Evolutionary conservation across 2,113 vertebrate species (phyloP), one percentile per base, ranked within the genome.

Genomic region (Salvelinus alpinus): DNA sequence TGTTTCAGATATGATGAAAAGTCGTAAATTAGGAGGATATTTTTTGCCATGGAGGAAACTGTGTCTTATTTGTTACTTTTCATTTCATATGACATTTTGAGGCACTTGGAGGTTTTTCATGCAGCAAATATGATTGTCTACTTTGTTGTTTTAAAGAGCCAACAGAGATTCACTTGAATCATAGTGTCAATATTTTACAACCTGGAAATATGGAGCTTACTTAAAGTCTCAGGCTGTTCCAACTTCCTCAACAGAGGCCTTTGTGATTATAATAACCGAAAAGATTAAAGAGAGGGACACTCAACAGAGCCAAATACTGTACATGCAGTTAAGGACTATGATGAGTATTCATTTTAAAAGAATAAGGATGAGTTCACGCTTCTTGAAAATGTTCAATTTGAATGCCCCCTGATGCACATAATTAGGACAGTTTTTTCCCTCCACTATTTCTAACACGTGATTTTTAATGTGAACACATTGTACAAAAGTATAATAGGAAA

Each of bases 141-240:
- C 27, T 25, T 83, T 72, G 70, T 77, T 80, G 85, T 80, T 76
- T 77, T 78, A 65, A 79, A 70, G 67, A 82, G 84, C 79, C 80
- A 72, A 74, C 44, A 44, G 18, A 57, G 54, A 20, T 20, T 20
- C 54, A 69, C 70, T 82, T 71, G 79, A 90, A 90, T 85, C 84
- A 87, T 83, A 78, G 87, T 82, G 86, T 77, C 81, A 90, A 90
- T 89, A 89, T 88, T 79, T 80, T 88, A 80, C 80, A 84, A 84
- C 83, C 79, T 71, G 48, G 79, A 80, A 78, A 81, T 81, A 73
- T 78, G 86, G 60, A 78, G 84, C 78, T 87, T 82, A 73, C 89
- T 89, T 89, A 90, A 82, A 1, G 84, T 87, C 87, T 84, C 80
- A 74, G 77, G 83, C 82, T 70, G 57, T 86, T 87, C 89, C 84